Conservation (phyloP, 1,140 invertebrate genomes). For the Octopus bimaculoides region DNA sequence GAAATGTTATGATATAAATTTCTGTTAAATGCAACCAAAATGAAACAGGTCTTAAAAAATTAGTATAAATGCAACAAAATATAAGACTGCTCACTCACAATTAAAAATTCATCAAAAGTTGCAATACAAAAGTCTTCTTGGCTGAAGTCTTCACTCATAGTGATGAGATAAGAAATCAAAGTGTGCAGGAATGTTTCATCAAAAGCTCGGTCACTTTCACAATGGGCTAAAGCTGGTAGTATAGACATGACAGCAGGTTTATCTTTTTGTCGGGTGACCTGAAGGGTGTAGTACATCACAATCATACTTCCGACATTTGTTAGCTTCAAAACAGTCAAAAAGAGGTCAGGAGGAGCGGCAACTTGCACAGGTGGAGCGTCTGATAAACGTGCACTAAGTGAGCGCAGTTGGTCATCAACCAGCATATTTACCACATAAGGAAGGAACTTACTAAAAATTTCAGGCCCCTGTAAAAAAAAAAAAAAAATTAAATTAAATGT, state of each 20-base stretch:
- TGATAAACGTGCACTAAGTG: slow-evolving; percentile 80
- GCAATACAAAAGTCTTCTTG: slow-evolving; percentile 93
- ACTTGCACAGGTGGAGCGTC: slow-evolving; percentile 90
- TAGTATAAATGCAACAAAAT: not conserved
- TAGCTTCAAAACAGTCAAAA: slow-evolving; percentile 40
- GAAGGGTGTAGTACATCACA: slow-evolving; percentile 86
- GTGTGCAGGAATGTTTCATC: slow-evolving; percentile 94
- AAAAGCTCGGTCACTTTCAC: slow-evolving; percentile 86
- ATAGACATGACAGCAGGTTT: slow-evolving; percentile 82
- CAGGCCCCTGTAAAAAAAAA: slow-evolving; percentile 65
- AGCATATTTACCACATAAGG: slow-evolving; percentile 92
- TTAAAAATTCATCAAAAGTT: slow-evolving; percentile 93
- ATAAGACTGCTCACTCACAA: slow-evolving; percentile 60
- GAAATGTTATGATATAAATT: too few relatives aligned
- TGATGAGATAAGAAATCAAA: slow-evolving; percentile 79
- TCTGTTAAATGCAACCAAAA: too few relatives aligned
- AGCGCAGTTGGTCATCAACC: slow-evolving; percentile 93
- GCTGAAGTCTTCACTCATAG: slow-evolving; percentile 87
- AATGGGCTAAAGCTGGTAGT: slow-evolving; percentile 82
- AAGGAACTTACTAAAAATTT: slow-evolving; percentile 92
- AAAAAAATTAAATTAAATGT: slow-evolving; percentile 2
- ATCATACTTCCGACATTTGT: slow-evolving; percentile 78
- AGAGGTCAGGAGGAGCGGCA: slow-evolving; percentile 65
- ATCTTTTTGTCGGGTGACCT: slow-evolving; percentile 69
- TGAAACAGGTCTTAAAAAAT: too few relatives aligned